These are phyloP conservation scores for Phyto melanocephala DNA, from an alignment of 2,888 invertebrate species.

Conservation along the genomic window DNA sequence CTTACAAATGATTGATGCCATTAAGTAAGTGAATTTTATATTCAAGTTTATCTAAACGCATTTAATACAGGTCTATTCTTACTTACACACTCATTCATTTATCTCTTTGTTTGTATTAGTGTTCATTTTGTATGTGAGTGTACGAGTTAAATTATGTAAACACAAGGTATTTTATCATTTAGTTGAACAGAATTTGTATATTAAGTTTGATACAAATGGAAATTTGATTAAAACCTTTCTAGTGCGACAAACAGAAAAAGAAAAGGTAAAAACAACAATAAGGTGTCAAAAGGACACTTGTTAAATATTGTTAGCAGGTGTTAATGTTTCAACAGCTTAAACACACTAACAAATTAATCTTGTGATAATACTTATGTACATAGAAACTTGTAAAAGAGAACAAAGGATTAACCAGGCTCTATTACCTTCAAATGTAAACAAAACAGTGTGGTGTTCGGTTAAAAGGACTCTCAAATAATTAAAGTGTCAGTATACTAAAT, in stretches of 20 bases:
- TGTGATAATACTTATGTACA: not conserved
- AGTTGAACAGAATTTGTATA: not conserved
- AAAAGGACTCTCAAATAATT: not conserved
- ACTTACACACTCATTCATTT: not conserved
- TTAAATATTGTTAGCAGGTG: conserved; percentile 34
- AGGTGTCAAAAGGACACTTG: not conserved
- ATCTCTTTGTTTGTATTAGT: not conserved
- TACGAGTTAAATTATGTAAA: conserved; percentile 45
- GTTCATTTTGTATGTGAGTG: not conserved
- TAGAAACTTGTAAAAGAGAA: not conserved
- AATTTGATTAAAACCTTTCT: conserved; percentile 43
- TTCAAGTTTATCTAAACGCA: not conserved
- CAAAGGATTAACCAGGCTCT: not conserved
- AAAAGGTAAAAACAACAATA: conserved; percentile 11
- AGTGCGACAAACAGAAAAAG: conserved; percentile 36
- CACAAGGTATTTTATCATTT: conserved; percentile 33
- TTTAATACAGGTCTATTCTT: not conserved
- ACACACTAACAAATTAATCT: not conserved
- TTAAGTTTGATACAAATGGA: conserved; percentile 12
- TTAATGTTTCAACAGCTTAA: not conserved
- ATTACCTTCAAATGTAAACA: not conserved
- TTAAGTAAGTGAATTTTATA: conserved; percentile 82
- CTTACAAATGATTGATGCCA: conserved; percentile 96
- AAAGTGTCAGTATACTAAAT: not conserved
- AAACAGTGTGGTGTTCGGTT: not conserved